phyloP scores from a whole-genome alignment of 2,113 vertebrate species.

The Nestor notabilis region DNA sequence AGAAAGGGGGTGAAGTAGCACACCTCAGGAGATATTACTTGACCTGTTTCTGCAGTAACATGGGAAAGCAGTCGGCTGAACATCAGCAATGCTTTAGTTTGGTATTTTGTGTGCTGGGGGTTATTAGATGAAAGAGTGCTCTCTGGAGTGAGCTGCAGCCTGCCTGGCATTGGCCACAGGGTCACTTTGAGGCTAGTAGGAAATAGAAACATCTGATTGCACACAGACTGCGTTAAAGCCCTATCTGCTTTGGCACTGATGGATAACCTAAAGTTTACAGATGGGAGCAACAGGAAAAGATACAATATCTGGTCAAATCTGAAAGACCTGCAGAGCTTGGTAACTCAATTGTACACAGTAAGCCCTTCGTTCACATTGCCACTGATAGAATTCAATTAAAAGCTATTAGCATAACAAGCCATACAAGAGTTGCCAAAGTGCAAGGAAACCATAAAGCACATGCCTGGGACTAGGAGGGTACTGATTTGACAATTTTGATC shows the following conservation, averaged over 20 bases:
- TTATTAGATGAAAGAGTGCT: neutral
- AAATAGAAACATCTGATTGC: conserved; percentile 14
- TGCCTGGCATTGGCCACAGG: neutral
- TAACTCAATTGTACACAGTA: conserved; percentile 23
- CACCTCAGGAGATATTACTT: neutral
- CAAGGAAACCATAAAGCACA: neutral
- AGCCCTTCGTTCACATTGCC: rapidly evolving
- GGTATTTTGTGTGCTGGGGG: neutral
- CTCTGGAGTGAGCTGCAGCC: neutral
- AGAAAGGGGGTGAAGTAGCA: neutral
- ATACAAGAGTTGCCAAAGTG: neutral
- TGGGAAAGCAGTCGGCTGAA: neutral
- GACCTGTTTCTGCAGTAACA: neutral
- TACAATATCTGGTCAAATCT: conserved; percentile 32
- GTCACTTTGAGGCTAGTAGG: conserved; percentile 23
- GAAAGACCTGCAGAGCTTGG: conserved; percentile 13
- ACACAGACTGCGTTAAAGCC: neutral
- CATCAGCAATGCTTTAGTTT: neutral
- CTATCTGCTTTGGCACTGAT: conserved; percentile 37
- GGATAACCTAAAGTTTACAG: conserved; percentile 23
- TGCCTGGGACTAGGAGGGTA: neutral
- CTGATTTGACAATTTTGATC: neutral
- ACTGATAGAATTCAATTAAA: conserved; percentile 31
- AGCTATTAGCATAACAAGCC: conserved; percentile 31
- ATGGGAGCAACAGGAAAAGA: conserved; percentile 45